Conservation (phyloP, 2,113 vertebrate genomes). For the Diadophis punctatus region DNA sequence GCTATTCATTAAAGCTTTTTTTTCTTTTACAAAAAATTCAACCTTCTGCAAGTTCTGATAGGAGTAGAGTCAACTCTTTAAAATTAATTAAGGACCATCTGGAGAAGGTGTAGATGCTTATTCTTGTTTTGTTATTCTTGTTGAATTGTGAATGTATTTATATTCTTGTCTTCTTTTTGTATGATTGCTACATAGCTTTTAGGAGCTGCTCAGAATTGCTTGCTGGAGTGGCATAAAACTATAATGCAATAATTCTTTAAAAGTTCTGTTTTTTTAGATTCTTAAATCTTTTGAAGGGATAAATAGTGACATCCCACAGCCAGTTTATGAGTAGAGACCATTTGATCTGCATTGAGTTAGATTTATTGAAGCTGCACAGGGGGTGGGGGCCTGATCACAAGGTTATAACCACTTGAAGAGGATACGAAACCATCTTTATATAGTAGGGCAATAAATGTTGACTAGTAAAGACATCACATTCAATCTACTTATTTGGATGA, state of each 20-base stretch:
- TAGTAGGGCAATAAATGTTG: neutral
- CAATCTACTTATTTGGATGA: neutral
- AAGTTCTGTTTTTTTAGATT: neutral
- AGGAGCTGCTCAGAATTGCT: neutral
- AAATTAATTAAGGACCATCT: neutral
- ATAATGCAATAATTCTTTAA: neutral
- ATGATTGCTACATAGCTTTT: neutral
- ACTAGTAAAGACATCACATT: neutral
- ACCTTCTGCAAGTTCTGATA: neutral
- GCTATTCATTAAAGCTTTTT: neutral
- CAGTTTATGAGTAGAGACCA: neutral
- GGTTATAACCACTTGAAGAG: neutral
- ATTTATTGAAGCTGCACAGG: neutral
- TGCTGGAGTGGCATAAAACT: neutral
- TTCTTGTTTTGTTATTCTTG: neutral
- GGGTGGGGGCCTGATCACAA: neutral
- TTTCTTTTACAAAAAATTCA: neutral
- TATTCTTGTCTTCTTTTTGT: neutral
- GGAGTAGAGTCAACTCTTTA: neutral
- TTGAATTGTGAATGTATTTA: neutral
- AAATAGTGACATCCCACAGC: neutral
- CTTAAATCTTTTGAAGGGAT: neutral
- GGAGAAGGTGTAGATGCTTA: neutral
- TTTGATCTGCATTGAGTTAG: neutral
- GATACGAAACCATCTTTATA: neutral